phyloP scores from a whole-genome alignment of 2,888 invertebrate species.

The Epinotia ramella region DNA sequence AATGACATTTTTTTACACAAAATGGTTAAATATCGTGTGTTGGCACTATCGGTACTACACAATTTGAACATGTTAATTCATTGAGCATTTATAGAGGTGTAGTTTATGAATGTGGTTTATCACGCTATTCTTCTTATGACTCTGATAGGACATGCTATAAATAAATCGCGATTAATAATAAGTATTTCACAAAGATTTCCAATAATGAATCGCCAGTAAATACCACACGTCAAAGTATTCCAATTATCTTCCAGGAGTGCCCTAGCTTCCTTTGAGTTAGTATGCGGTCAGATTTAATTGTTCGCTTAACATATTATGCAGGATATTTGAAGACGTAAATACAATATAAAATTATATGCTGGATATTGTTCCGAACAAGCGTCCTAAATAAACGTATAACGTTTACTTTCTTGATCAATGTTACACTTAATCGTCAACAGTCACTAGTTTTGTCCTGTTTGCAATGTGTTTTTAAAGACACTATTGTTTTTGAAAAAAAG shows the following conservation, averaged over 20 bases:
- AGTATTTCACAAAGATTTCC: no score
- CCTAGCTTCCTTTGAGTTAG: conserved; percentile 36
- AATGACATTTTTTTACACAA: no score
- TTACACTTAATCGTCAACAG: background rate
- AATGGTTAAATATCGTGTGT: no score
- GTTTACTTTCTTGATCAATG: background rate
- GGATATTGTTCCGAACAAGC: background rate
- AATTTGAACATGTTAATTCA: no score
- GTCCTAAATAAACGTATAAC: background rate
- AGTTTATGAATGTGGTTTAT: no score
- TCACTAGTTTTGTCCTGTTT: background rate
- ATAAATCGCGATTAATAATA: no score
- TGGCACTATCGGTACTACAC: no score
- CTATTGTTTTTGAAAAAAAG: background rate
- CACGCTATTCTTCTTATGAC: no score
- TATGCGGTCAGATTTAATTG: conserved; percentile 36
- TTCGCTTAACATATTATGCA: conserved; percentile 34
- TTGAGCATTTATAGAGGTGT: no score
- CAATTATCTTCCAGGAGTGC: conserved; percentile 23
- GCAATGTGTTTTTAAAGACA: background rate
- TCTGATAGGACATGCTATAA: no score
- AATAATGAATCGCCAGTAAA: background rate
- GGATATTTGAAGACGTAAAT: conserved; percentile 18
- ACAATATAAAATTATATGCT: background rate
- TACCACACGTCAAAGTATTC: conserved; percentile 32